Evolutionary conservation across 2,888 invertebrate genomes (phyloP).

Genomic region (Leptogaster cylindrica): DNA sequence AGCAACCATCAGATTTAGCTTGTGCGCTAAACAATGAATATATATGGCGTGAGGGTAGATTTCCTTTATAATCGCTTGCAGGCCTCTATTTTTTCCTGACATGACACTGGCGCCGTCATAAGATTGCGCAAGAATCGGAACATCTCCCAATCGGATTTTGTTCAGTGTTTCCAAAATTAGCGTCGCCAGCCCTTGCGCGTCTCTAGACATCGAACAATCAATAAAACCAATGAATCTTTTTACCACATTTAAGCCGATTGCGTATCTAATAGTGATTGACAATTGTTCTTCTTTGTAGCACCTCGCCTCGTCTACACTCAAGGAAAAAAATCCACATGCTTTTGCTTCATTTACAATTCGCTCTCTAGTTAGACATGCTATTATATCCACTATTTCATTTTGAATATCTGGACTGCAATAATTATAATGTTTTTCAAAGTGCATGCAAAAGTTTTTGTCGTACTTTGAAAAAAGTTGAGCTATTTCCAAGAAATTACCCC

Average conservation of each 20-base stretch:
- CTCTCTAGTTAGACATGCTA: not conserved
- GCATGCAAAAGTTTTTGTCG: too few species aligned
- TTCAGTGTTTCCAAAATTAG: not conserved
- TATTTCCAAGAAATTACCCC: too few species aligned
- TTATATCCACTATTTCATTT: not conserved
- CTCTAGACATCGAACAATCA: not conserved
- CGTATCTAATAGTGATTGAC: not conserved
- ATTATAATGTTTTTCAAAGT: not conserved
- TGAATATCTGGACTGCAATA: not conserved
- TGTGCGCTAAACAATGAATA: not conserved
- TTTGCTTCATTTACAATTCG: not conserved
- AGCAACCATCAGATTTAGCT: not conserved
- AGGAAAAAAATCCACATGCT: not conserved
- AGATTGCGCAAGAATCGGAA: not conserved
- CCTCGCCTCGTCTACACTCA: not conserved
- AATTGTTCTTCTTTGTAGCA: not conserved
- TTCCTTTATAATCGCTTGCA: constrained; percentile 1
- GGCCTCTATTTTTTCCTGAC: not conserved
- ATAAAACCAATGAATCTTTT: not conserved
- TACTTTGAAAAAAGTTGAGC: too few species aligned
- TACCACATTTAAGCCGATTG: not conserved
- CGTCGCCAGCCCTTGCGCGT: not conserved
- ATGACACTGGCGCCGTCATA: not conserved
- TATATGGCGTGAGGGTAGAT: not conserved
- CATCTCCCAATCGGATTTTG: not conserved